Conservation (phyloP, 2,797 vertebrate genomes). For the Pipistrellus pipistrellus region DNA sequence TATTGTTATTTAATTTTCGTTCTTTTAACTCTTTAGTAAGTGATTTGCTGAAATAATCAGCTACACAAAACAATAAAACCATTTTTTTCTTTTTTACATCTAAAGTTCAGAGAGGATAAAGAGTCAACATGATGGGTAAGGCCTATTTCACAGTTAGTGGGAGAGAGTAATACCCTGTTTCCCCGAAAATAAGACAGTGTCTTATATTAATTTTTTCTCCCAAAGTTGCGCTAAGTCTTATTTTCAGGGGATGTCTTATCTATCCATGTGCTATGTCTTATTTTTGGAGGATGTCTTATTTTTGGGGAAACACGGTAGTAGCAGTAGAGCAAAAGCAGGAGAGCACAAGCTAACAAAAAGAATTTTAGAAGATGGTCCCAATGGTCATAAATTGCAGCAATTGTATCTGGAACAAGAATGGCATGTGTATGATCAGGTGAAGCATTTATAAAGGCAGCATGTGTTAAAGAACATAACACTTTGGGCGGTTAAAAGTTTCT, state of each 20-base stretch:
- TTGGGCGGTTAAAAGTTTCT: constrained; percentile 59
- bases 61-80: constrained; percentile 42
- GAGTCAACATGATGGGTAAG: constrained; percentile 14
- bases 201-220: no score
- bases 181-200: no score
- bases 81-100: neutral
- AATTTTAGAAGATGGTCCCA: neutral
- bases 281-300: no score
- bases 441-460: constrained; percentile 72
- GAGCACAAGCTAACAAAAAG: neutral
- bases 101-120: neutral
- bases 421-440: neutral
- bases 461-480: constrained; percentile 62
- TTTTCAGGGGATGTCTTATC: no score
- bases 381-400: neutral
- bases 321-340: neutral
- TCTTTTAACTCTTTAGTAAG: constrained; percentile 58
- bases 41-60: constrained; percentile 36
- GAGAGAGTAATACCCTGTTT: neutral
- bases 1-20: neutral
- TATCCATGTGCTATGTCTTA: no score
- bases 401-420: neutral
- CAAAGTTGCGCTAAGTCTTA: no score
- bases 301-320: no score
- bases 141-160: constrained; percentile 17